phyloP scores from a whole-genome alignment of 2,888 invertebrate genomes.

The Eristalis intricaria region DNA sequence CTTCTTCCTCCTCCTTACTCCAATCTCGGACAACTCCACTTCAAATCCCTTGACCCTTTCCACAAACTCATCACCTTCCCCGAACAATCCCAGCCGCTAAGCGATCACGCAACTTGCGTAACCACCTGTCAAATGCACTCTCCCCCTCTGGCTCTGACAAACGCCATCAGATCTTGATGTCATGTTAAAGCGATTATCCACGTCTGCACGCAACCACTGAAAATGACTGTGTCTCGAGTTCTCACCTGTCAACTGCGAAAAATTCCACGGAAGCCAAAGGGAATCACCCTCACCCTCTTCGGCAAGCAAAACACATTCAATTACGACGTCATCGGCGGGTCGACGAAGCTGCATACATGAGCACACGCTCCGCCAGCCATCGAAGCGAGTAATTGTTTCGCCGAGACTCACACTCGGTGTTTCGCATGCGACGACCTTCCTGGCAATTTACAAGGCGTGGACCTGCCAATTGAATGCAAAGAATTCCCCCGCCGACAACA shows the following conservation, averaged over 20 bases:
- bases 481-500: slow-evolving; percentile 15
- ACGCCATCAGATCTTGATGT: not conserved
- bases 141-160: not conserved
- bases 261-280: not conserved
- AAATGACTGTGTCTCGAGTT: not conserved
- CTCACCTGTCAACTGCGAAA: slow-evolving; percentile 27
- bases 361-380: slow-evolving; percentile 1
- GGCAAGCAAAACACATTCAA: slow-evolving; percentile 37
- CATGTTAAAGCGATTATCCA: not conserved
- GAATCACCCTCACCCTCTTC: slow-evolving; percentile 24
- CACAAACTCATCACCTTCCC: not conserved
- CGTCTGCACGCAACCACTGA: slow-evolving; percentile 21
- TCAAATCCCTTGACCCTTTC: not conserved
- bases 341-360: not conserved
- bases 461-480: slow-evolving; percentile 40
- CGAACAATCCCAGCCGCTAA: not conserved
- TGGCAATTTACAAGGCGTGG: slow-evolving; percentile 57
- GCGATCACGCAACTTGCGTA: slow-evolving; percentile 22
- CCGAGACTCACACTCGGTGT: slow-evolving; percentile 3
- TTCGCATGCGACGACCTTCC: slow-evolving; percentile 27
- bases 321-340: slow-evolving; percentile 25
- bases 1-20: too few species aligned
- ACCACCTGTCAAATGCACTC: slow-evolving; percentile 5
- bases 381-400: slow-evolving; percentile 49
- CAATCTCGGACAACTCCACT: too few species aligned